Evolutionary conservation across 2,113 vertebrate genomes (phyloP).

Genomic region (Atractosteus spatula): DNA sequence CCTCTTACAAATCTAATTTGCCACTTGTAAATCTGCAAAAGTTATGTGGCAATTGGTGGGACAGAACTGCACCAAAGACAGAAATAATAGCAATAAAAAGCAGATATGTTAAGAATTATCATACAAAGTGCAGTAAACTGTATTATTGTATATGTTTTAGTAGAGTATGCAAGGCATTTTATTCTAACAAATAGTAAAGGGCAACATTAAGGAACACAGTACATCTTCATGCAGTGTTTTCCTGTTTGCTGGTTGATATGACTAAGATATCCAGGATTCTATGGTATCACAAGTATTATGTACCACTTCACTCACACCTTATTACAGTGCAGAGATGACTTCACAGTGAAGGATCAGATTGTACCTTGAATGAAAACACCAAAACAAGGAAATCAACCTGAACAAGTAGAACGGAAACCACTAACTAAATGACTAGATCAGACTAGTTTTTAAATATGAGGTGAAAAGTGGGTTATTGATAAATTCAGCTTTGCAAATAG

Average conservation of each 20-base stretch:
- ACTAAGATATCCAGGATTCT: background rate
- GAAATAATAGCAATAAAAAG: too few species aligned
- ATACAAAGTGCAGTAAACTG: too few species aligned
- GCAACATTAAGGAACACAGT: too few species aligned
- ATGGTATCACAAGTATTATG: background rate
- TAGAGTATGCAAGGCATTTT: too few species aligned
- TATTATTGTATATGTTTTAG: too few species aligned
- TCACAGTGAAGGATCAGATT: background rate
- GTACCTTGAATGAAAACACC: background rate
- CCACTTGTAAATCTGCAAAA: too few species aligned
- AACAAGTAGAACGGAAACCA: conserved; percentile 1
- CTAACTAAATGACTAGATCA: background rate
- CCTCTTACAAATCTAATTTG: too few species aligned
- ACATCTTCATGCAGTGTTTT: background rate
- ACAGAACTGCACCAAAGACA: too few species aligned
- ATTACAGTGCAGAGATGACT: background rate
- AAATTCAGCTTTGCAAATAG: background rate
- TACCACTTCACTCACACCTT: background rate
- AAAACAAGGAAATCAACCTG: conserved; percentile 1
- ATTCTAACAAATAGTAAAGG: too few species aligned
- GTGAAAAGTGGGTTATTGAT: background rate
- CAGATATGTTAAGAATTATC: too few species aligned
- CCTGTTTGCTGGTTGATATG: too few species aligned
- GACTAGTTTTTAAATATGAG: background rate
- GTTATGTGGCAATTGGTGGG: too few species aligned